Percentiles rank a stretch among this genome's conserved stretches.
Conservation (phyloP, 2,113 vertebrate species). For the Mastomys coucha region DNA sequence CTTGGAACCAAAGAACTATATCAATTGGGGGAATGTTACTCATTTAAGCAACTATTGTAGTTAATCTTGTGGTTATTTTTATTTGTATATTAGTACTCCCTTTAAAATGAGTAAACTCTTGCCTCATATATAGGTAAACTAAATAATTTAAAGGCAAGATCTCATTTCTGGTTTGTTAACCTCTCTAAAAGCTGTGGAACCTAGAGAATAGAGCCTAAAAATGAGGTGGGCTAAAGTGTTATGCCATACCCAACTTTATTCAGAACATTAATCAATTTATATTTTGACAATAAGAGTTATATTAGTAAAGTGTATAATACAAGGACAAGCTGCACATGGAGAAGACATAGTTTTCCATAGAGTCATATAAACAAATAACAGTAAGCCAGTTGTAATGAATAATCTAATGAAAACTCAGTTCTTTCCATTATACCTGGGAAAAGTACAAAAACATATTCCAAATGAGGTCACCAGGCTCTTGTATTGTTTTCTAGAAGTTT, state of each 20-base stretch:
- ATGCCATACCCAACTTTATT: not conserved
- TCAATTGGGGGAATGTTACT: too few relatives aligned
- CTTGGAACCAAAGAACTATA: not conserved
- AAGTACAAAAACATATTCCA: not conserved
- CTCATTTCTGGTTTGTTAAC: not conserved
- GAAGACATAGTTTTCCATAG: not conserved
- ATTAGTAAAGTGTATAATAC: not conserved
- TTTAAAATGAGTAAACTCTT: conserved; percentile 40
- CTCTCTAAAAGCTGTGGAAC: not conserved
- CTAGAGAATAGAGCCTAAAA: not conserved
- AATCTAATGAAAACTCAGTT: not conserved
- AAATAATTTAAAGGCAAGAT: not conserved
- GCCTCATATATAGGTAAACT: conserved; percentile 17
- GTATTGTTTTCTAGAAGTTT: not conserved
- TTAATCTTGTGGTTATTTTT: conserved; percentile 33
- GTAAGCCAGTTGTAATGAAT: not conserved
- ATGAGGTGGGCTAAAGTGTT: not conserved
- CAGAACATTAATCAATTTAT: not conserved
- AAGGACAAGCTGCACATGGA: not conserved
- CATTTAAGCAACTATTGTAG: not conserved
- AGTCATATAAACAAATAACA: not conserved
- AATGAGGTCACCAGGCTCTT: not conserved
- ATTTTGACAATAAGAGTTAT: not conserved
- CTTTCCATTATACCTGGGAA: not conserved
- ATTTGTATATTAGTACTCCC: not conserved